Percentiles rank a stretch among this genome's conserved stretches.
Evolutionary conservation across 2,797 vertebrate genomes (phyloP).

Genomic region (Schizopygopsis malacanthus): DNA sequence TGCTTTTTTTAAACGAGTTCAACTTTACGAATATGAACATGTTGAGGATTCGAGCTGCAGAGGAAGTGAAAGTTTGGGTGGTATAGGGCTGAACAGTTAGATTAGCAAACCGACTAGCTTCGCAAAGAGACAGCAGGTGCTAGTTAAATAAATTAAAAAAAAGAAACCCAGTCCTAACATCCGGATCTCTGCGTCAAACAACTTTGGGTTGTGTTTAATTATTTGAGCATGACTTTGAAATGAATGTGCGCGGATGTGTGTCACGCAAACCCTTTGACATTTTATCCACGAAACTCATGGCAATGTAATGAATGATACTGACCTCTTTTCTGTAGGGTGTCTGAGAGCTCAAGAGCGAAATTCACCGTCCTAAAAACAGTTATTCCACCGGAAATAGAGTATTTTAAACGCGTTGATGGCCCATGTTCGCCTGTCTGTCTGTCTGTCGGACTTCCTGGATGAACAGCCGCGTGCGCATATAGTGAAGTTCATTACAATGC

Average conservation of each 20-base stretch:
- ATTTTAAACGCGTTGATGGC: conserved; percentile 1
- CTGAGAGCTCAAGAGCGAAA: background rate
- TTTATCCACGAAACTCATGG: background rate
- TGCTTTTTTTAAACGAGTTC: background rate
- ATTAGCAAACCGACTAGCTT: conserved; percentile 16
- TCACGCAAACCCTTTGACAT: background rate
- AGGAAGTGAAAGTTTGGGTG: conserved; percentile 47
- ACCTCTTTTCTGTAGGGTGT: conserved; percentile 37
- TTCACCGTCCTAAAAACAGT: background rate
- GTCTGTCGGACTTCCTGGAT: conserved; percentile 46
- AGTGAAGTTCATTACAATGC: background rate
- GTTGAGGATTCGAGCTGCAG: background rate
- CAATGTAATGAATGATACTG: conserved; percentile 22
- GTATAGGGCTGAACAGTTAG: conserved; percentile 8
- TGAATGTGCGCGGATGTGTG: background rate
- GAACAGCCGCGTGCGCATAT: conserved; percentile 36
- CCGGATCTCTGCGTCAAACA: background rate
- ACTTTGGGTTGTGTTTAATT: background rate
- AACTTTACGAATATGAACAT: background rate
- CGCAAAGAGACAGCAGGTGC: conserved; percentile 19
- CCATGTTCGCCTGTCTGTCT: conserved; percentile 37
- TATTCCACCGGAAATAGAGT: background rate
- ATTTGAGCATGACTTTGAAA: background rate
- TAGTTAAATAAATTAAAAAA: background rate
- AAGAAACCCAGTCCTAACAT: background rate